A percentile compares a stretch with the other conserved stretches of the same genome.
These are phyloP conservation scores for Harpagifer antarcticus DNA, from an alignment of 2,797 vertebrate species.

Conservation along the genomic window DNA sequence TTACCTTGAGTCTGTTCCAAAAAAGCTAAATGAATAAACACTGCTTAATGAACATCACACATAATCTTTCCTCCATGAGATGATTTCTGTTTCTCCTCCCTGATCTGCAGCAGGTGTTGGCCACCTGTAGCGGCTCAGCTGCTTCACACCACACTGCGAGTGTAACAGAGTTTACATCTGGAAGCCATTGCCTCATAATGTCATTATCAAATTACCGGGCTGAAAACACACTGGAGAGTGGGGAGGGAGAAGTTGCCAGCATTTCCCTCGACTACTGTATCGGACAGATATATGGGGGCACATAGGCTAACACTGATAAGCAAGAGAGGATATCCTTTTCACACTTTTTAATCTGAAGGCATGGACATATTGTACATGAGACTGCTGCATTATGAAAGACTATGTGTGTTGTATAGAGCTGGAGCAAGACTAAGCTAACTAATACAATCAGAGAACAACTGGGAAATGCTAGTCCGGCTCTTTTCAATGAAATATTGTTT, in stretches of 20 bases:
- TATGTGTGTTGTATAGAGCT: too few relatives aligned
- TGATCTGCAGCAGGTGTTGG: conserved; percentile 40
- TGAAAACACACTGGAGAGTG: conserved; percentile 44
- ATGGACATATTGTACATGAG: neutral
- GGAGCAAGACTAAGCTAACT: too few relatives aligned
- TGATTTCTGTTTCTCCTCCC: neutral
- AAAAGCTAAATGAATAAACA: neutral
- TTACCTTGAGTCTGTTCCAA: too few relatives aligned
- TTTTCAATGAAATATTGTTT: neutral
- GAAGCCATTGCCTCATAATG: conserved; percentile 62
- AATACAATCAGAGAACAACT: too few relatives aligned
- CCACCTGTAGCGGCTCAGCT: conserved; percentile 16
- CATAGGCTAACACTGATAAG: neutral
- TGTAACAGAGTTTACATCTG: conserved; percentile 55
- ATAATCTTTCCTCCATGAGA: neutral
- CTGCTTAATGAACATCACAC: neutral
- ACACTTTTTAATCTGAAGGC: neutral
- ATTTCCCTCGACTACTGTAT: conserved; percentile 7
- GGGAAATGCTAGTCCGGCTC: neutral
- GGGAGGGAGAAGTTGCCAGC: conserved; percentile 16
- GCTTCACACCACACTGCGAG: conserved; percentile 25
- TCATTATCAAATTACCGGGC: conserved; percentile 73
- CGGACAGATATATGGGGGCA: neutral
- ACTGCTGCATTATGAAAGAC: too few relatives aligned
- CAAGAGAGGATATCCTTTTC: neutral